Conservation (phyloP, 1,140 invertebrate genomes). For the Centruroides sculpturatus region DNA sequence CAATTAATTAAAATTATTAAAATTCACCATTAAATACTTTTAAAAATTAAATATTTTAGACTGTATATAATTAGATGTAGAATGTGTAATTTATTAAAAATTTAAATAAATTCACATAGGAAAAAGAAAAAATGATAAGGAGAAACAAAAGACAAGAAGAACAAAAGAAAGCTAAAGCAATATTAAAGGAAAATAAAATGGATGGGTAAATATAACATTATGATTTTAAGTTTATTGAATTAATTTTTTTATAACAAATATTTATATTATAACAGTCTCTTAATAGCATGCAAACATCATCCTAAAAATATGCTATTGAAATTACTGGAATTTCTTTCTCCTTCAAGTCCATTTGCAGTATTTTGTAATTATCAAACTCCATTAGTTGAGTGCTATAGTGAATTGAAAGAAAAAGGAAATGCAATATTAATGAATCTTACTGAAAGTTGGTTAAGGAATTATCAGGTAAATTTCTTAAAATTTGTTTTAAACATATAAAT, state of each 20-base stretch:
- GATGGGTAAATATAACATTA: slow-evolving; percentile 29
- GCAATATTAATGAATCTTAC: slow-evolving; percentile 58
- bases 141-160: neutral
- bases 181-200: slow-evolving; percentile 32
- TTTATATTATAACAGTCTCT: slow-evolving; percentile 35
- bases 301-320: slow-evolving; percentile 53
- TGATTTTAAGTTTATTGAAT: no score
- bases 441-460: slow-evolving; percentile 72
- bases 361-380: slow-evolving; percentile 60
- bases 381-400: slow-evolving; percentile 58
- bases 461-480: slow-evolving; percentile 43
- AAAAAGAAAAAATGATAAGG: neutral
- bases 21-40: no score
- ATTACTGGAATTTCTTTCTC: slow-evolving; percentile 55
- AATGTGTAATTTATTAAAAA: no score
- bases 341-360: slow-evolving; percentile 67
- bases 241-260: no score
- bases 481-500: no score
- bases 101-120: no score
- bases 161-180: slow-evolving; percentile 9
- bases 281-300: slow-evolving; percentile 69
- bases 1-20: no score
- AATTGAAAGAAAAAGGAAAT: slow-evolving; percentile 48
- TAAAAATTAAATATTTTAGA: no score
- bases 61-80: no score